phyloP scores from a whole-genome alignment of 1,140 invertebrate genomes.

The Ostrea denselamellosa region DNA sequence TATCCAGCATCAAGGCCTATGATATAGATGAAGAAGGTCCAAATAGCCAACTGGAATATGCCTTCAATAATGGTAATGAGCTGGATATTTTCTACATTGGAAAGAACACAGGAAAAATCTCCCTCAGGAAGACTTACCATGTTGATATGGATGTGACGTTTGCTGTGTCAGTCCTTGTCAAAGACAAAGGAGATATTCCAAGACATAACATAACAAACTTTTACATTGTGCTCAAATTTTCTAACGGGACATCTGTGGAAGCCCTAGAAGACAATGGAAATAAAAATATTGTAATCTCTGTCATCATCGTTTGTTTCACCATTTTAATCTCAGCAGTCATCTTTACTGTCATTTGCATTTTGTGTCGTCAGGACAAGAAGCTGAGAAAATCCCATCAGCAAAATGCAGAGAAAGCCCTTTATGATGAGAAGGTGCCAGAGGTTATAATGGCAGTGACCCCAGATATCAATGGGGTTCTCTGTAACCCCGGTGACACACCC shows the following conservation, averaged over 20 bases:
- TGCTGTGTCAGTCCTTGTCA: conserved; percentile 89
- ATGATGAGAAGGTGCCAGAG: conserved; percentile 27
- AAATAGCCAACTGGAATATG: conserved; percentile 58
- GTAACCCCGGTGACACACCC: neutral
- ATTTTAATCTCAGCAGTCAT: conserved; percentile 92
- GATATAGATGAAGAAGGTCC: conserved; percentile 63
- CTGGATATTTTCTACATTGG: conserved; percentile 91
- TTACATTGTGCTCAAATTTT: conserved; percentile 78
- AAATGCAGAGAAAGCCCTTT: conserved; percentile 28
- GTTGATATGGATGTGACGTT: conserved; percentile 87
- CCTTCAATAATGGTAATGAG: conserved; percentile 79
- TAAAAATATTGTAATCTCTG: conserved; percentile 86
- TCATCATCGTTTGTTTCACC: conserved; percentile 94
- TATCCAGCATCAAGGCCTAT: conserved; percentile 54
- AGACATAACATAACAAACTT: conserved; percentile 95
- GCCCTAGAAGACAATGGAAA: conserved; percentile 58
- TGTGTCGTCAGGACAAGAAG: conserved; percentile 58
- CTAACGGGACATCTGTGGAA: conserved; percentile 55
- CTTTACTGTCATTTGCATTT: conserved; percentile 63
- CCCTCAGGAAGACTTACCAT: conserved; percentile 44
- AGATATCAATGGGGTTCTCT: neutral
- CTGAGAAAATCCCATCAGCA: conserved; percentile 16
- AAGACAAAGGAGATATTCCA: conserved; percentile 91
- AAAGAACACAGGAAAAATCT: conserved; percentile 82
- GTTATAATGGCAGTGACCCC: conserved; percentile 11